Evolutionary conservation across 2,888 invertebrate species (phyloP), one percentile per base, ranked within the genome.

Genomic region (Notocelia uddmanniana): DNA sequence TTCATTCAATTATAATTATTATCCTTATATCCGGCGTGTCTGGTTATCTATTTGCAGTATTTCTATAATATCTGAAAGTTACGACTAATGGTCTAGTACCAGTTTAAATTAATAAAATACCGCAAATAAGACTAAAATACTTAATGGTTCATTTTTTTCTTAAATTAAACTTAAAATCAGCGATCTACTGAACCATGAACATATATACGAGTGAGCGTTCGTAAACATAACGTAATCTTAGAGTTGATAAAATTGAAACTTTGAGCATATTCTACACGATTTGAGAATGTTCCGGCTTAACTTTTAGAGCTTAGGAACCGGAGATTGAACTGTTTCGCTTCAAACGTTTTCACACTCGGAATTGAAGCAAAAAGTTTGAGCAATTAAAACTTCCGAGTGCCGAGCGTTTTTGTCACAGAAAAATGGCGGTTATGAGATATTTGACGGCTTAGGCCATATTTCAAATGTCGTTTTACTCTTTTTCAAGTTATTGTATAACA

Each of bases 361-460:
- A 57, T 50, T 62, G 62, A 37, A 21, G 67, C 55, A 68, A 68
- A 71, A 71, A 71, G 59, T 67, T 67, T 6, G 37, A 26, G 60
- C 68, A 72, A 72, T 72, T 72, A 72, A 72, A 72, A 72, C 72
- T 72, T 72, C 13, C 37, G 37, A 55, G 23, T 59, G 41, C 60
- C 21, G 18, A 19, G 54, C 55, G 21, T 60, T 72, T 72, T 62
- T 72, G 72, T 57, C 62, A 50, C 55, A 60, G 55, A 52, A 68
- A 71, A 72, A 60, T 52, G 45, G 34, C 18, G 31, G 18, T 68
- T 57, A 19, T 62, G 55, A 37, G 34, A 71, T 48, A 67, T 62
- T 71, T 60, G 21, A 45, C 11, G 23, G 52, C 15, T 13, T 18
- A 52, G 23, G 66, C 50, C 41, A 45, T 67, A 55, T 55, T 45